Conservation (phyloP, 1,140 invertebrate genomes). For the Panagrolaimus sp. region DNA sequence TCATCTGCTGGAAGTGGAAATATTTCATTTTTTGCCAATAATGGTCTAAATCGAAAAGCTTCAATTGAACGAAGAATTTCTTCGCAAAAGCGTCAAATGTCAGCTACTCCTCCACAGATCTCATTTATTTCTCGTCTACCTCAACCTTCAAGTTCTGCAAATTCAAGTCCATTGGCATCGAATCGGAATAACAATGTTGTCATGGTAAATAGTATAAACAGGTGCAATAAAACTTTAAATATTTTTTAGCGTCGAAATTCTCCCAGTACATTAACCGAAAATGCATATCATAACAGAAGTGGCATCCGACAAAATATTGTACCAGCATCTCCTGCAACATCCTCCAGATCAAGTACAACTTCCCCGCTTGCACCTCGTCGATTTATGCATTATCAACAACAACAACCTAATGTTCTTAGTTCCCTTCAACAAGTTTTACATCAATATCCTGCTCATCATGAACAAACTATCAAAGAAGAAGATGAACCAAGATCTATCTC, state of each 20-base stretch:
- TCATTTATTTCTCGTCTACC: too few relatives aligned
- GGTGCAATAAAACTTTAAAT: neutral
- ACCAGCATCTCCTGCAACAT: neutral
- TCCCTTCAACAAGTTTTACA: conserved; percentile 1
- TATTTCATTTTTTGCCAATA: neutral
- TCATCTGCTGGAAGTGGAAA: conserved; percentile 10
- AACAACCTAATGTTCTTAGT: conserved; percentile 8
- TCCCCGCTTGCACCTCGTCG: conserved; percentile 1
- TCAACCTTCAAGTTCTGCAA: too few relatives aligned
- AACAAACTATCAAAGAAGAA: conserved; percentile 14
- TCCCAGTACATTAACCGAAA: neutral
- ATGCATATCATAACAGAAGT: neutral
- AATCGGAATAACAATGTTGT: too few relatives aligned
- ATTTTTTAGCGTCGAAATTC: conserved; percentile 10
- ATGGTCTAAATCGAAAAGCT: too few relatives aligned
- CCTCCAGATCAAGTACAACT: conserved; percentile 8
- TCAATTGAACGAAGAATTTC: too few relatives aligned
- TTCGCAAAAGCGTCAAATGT: too few relatives aligned
- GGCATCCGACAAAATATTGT: neutral
- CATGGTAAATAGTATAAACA: too few relatives aligned
- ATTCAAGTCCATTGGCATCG: too few relatives aligned
- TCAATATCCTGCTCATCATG: conserved; percentile 2
- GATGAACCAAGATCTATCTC: conserved; percentile 12
- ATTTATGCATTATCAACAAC: neutral
- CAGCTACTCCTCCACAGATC: too few relatives aligned